phyloP scores from a whole-genome alignment of 2,888 invertebrate genomes.

The Heteropelma amictum region DNA sequence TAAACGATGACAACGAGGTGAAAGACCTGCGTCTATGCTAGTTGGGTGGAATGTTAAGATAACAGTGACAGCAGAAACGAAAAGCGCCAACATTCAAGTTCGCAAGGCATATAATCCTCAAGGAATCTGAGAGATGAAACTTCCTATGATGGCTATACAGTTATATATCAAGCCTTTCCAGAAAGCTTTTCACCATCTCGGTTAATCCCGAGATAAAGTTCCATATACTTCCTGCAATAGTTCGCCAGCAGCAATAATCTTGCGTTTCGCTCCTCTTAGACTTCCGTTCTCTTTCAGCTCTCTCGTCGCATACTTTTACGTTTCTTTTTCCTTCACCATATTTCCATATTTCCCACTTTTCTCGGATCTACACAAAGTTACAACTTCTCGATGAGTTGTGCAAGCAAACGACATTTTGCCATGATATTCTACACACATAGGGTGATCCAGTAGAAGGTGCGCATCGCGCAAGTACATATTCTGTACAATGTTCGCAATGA shows the following conservation, averaged over 20 bases:
- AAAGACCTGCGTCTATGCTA: conserved; percentile 18
- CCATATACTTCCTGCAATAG: conserved; percentile 52
- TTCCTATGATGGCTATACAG: conserved; percentile 30
- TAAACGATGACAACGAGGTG: neutral
- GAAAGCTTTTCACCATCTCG: conserved; percentile 55
- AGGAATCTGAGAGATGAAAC: conserved; percentile 48
- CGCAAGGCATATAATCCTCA: conserved; percentile 51
- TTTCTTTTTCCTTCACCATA: no score
- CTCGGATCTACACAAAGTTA: conserved; percentile 23
- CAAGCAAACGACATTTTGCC: conserved; percentile 25
- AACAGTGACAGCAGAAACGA: conserved; percentile 21
- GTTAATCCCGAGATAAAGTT: conserved; percentile 59
- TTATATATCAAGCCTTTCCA: conserved; percentile 5
- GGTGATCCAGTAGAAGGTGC: neutral
- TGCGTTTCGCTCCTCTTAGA: conserved; percentile 34
- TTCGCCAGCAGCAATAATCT: conserved; percentile 52
- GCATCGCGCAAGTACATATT: neutral
- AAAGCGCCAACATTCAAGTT: conserved; percentile 33
- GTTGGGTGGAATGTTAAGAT: neutral
- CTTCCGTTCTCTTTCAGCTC: conserved; percentile 5
- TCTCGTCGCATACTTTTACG: neutral
- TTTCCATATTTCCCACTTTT: conserved; percentile 44
- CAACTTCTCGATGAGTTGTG: conserved; percentile 45
- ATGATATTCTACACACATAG: conserved; percentile 4
- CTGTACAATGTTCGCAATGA: no score